Evolutionary conservation across 2,888 invertebrate genomes (phyloP).

Genomic region (Isotomurus palustris): DNA sequence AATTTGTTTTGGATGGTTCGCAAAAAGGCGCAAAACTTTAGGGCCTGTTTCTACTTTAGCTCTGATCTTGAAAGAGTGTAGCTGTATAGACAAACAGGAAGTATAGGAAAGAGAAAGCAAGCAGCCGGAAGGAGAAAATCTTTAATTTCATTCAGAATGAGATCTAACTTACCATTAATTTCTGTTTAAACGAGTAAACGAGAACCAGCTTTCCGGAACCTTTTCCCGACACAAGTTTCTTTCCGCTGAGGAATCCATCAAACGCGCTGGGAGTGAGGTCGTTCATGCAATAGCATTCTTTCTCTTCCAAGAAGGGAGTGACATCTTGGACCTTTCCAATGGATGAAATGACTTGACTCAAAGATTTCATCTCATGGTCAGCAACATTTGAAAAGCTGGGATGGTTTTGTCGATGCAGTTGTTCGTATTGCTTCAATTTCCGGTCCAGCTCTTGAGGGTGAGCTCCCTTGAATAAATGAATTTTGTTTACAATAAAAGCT

Average conservation of each 20-base stretch:
- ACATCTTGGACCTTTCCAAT: constrained; percentile 15
- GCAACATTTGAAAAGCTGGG: neutral
- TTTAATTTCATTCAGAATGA: neutral
- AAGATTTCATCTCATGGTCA: neutral
- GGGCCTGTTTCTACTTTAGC: constrained; percentile 17
- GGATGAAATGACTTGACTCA: constrained; percentile 12
- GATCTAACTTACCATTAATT: constrained; percentile 15
- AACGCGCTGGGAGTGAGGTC: constrained; percentile 19
- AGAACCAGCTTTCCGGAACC: constrained; percentile 21
- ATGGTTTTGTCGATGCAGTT: constrained; percentile 1
- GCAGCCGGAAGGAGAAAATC: neutral
- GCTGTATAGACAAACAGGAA: constrained; percentile 9
- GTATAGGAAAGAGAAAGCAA: too few species aligned
- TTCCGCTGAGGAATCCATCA: constrained; percentile 19
- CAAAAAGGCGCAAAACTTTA: constrained; percentile 26
- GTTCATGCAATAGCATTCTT: constrained; percentile 16
- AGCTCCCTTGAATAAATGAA: constrained; percentile 15
- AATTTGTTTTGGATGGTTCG: constrained; percentile 25
- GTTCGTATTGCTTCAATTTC: constrained; percentile 13
- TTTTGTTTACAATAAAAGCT: neutral
- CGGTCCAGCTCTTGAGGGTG: constrained; percentile 18
- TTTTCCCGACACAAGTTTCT: constrained; percentile 18
- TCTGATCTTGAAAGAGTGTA: constrained; percentile 25
- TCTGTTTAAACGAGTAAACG: constrained; percentile 20
- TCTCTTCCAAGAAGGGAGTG: constrained; percentile 12